Base-by-base conservation (phyloP, 2,888 invertebrate genomes). In the Branchellion lobata region DNA sequence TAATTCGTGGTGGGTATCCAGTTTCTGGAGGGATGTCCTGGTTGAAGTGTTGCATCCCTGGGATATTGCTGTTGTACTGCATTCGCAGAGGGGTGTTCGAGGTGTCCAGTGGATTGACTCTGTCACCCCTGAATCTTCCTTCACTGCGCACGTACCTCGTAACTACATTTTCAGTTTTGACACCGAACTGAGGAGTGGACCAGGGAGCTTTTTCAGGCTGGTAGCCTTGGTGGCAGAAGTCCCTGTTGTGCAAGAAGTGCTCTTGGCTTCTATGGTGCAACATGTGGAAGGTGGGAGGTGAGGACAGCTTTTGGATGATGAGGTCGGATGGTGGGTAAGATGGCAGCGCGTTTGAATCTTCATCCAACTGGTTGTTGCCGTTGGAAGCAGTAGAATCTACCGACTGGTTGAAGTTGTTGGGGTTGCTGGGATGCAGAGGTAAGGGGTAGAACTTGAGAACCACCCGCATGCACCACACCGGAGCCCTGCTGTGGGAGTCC, bases 381-480 rank as follows among this genome's bases (percentile, higher is more conserved):
- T 24, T 18, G 24, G 21, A 5, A 40, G 40, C 40, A n/a, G n/a
- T n/a, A n/a, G n/a, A n/a, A n/a, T n/a, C n/a, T n/a, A n/a, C n/a
- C 11, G 47, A 14, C 11, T 47, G 8, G 3, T 57, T 57, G 21
- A 5, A 5, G n/a, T 8, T 8, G 24, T 57, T 57, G 21, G 21
- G 61, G 24, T 57, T 18, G 61, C n/a, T 57, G n/a, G 24, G 21
- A n/a, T 14, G 29, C 14, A 57, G 5, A 29, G 47, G 29, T 8
- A 29, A 21, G 29, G 53, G 77, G 79, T 82, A 83, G 74, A 82
- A 78, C 31, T 80, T 74, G 31, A 71, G 18, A n/a, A 82, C 81
- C 18, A 83, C 31, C 18, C 73, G 69, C 34, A 82, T 69, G 47
- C 82, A 68, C 82, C 81, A 82, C 11, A 68, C 61, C 11, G 82